phyloP scores from a whole-genome alignment of 2,888 invertebrate genomes.

The Brassicogethes aeneus region DNA sequence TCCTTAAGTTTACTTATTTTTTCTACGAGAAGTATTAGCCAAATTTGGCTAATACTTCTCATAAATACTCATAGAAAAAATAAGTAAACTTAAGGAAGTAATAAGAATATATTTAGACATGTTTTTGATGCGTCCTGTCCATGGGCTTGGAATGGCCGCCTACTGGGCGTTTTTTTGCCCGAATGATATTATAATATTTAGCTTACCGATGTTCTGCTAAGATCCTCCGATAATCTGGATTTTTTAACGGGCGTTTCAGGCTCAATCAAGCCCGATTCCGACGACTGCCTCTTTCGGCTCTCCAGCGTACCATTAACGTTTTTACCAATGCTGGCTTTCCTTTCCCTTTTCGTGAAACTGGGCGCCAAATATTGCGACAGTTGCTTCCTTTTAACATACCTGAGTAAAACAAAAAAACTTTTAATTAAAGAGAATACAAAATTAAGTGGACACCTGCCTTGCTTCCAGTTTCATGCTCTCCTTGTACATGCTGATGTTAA shows the following conservation, averaged over 20 bases:
- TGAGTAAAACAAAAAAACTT: constrained; percentile 3
- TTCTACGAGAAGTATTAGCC: too few relatives aligned
- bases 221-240: constrained; percentile 32
- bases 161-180: too few relatives aligned
- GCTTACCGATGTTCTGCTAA: constrained; percentile 27
- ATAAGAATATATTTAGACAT: too few relatives aligned
- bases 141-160: too few relatives aligned
- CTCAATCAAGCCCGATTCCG: constrained; percentile 19
- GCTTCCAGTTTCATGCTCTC: constrained; percentile 78
- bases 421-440: background rate
- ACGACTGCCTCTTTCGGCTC: constrained; percentile 27
- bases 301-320: constrained; percentile 20
- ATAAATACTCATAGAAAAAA: too few relatives aligned
- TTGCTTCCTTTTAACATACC: constrained; percentile 62
- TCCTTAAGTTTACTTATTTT: too few relatives aligned
- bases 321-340: constrained; percentile 47
- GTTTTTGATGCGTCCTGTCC: too few relatives aligned
- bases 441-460: constrained; percentile 57
- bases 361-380: constrained; percentile 64
- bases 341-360: constrained; percentile 60
- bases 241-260: constrained; percentile 25
- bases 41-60: too few relatives aligned
- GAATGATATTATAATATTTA: background rate
- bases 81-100: too few relatives aligned
- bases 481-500: constrained; percentile 57